Evolutionary conservation across 2,888 invertebrate genomes (phyloP), one percentile per base, ranked within the genome.

Genomic region (Philonicus albiceps): DNA sequence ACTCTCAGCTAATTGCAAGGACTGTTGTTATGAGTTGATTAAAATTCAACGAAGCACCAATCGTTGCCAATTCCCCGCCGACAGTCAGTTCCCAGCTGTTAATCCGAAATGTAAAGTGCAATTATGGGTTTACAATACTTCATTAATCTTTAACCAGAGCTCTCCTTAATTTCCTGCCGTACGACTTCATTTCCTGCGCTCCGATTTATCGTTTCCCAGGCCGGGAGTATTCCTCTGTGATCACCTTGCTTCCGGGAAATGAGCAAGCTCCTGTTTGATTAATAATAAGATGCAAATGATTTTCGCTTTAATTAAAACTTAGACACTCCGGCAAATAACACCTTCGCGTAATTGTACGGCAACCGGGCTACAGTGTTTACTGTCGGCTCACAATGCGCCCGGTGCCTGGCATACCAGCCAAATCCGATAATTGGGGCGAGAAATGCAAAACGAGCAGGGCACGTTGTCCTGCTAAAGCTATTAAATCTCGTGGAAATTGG

Each of bases 261-360:
- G n/a, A 49, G 27, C 7, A 8, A 49, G 27, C 7, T 43, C 49
- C 8, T 30, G 84, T 43, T 84, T 84, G 84, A 84, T 84, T 84
- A 84, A 84, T 86, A 81, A 86, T 87, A 86, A 83, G 87, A 86
- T 86, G 86, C 83, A 86, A 87, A 87, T 87, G 86, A 87, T 81
- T 86, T 73, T 40, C 75, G 64, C 40, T 78, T 86, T 78, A 75
- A 86, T 86, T 85, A 75, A 49, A 85, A 85, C 37, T 74, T 85
- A 74, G 75, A 53, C 19, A 85, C 37, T 74, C 75, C 30, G 34
- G 74, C 40, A 74, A 74, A 73, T 43, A 53, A 22, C 30, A 40
- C 43, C 64, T 55, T 81, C 81, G 34, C n/a, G 22, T 37, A 81
- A 81, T 81, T 81, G 22, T 27, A 19, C 55, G 55, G 19, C 55